phyloP scores from a whole-genome alignment of 2,797 vertebrate species.

The Pampus argenteus region DNA sequence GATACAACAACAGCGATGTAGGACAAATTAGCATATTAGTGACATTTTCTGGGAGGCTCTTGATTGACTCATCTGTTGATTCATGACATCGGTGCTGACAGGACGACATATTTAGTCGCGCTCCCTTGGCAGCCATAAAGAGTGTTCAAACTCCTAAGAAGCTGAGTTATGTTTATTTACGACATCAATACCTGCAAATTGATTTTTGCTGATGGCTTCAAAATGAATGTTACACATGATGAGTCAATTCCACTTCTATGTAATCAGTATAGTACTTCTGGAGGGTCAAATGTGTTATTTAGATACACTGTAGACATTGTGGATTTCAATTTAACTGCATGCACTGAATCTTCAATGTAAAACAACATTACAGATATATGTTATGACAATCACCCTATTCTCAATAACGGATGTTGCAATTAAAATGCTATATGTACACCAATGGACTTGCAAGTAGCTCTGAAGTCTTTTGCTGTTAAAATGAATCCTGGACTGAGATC shows the following conservation, averaged over 20 bases:
- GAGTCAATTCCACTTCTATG: constrained; percentile 32
- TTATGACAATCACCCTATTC: not conserved
- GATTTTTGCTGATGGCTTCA: constrained; percentile 60
- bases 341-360: not conserved
- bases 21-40: constrained; percentile 47
- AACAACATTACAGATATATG: not conserved
- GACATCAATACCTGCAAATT: constrained; percentile 61
- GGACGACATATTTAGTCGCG: constrained; percentile 45
- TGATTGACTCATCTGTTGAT: constrained; percentile 62
- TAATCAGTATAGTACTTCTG: constrained; percentile 21
- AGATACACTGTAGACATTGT: constrained; percentile 22
- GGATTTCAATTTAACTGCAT: constrained; percentile 23
- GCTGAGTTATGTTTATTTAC: constrained; percentile 59
- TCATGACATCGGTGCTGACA: constrained; percentile 39
- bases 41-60: constrained; percentile 35
- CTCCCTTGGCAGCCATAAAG: constrained; percentile 45
- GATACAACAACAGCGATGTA: constrained; percentile 23
- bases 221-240: constrained; percentile 54
- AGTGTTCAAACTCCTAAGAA: constrained; percentile 44
- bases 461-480: constrained; percentile 20
- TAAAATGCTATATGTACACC: constrained; percentile 22
- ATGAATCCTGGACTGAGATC: constrained; percentile 32
- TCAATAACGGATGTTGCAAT: constrained; percentile 36
- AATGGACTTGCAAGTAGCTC: constrained; percentile 2
- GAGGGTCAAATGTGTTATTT: constrained; percentile 31